phyloP scores from a whole-genome alignment of 2,797 vertebrate genomes.

The Enteromius trimaculatus region DNA sequence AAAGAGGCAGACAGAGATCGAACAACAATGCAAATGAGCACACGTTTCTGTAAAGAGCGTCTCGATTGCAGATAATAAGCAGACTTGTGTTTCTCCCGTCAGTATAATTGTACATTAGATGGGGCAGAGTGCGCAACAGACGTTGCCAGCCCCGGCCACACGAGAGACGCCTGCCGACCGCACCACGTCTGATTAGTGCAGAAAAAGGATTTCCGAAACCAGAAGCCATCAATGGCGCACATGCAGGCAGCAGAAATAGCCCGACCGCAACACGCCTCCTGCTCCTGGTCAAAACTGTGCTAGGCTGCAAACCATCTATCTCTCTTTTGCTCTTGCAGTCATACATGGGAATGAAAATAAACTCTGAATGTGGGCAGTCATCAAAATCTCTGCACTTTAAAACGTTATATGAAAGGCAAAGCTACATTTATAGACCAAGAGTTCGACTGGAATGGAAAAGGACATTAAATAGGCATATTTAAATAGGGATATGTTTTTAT shows the following conservation, averaged over 20 bases:
- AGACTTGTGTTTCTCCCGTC: conserved; percentile 71
- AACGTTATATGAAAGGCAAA: conserved; percentile 16
- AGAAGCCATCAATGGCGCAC: conserved; percentile 78
- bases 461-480: conserved; percentile 6
- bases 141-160: conserved; percentile 74
- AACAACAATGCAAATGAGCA: conserved; percentile 42
- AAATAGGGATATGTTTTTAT: background rate
- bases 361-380: conserved; percentile 12
- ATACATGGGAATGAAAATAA: conserved; percentile 39
- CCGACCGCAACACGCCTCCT: conserved; percentile 72
- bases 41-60: conserved; percentile 23
- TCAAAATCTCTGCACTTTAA: conserved; percentile 17
- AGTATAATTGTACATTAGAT: conserved; percentile 75
- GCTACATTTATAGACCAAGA: conserved; percentile 23
- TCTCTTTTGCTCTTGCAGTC: conserved; percentile 24
- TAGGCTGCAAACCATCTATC: conserved; percentile 41
- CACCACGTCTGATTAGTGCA: conserved; percentile 78
- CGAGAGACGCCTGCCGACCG: conserved; percentile 72
- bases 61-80: conserved; percentile 52
- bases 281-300: conserved; percentile 74
- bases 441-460: conserved; percentile 5
- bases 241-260: conserved; percentile 76
- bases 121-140: conserved; percentile 70
- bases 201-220: conserved; percentile 77
- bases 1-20: background rate